phyloP scores from a whole-genome alignment of 2,797 vertebrate species.

The Pangasius macronema region DNA sequence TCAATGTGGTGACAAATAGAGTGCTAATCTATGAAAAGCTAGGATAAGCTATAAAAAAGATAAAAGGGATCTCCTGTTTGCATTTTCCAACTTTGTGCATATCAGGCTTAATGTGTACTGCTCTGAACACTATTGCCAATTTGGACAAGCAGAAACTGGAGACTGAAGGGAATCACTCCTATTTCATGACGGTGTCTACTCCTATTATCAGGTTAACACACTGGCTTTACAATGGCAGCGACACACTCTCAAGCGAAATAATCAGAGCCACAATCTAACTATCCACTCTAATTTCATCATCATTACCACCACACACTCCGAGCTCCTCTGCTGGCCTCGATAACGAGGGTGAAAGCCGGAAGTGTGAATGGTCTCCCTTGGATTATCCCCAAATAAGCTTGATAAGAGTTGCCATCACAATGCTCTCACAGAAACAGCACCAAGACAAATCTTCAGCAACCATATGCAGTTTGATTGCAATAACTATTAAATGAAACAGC shows the following conservation, averaged over 20 bases:
- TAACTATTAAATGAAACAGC: background rate
- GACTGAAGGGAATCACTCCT: slow-evolving; percentile 46
- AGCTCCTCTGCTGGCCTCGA: slow-evolving; percentile 30
- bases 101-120: slow-evolving; percentile 13
- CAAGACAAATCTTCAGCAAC: background rate
- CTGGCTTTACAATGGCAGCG: slow-evolving; percentile 55
- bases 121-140: slow-evolving; percentile 25
- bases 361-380: slow-evolving; percentile 27
- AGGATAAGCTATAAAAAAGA: background rate
- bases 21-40: background rate
- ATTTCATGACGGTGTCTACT: slow-evolving; percentile 30
- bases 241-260: slow-evolving; percentile 34
- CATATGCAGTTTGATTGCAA: background rate
- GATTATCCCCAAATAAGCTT: slow-evolving; percentile 37
- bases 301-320: slow-evolving; percentile 38
- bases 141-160: slow-evolving; percentile 28
- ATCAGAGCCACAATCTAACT: slow-evolving; percentile 44
- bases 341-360: slow-evolving; percentile 18
- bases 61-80: slow-evolving; percentile 14
- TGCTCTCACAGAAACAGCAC: slow-evolving; percentile 26
- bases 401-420: slow-evolving; percentile 24
- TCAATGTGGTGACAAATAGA: slow-evolving; percentile 9
- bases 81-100: background rate
- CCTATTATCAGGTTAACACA: slow-evolving; percentile 46
- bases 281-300: slow-evolving; percentile 57